Evolutionary conservation across 2,797 vertebrate species (phyloP).

Genomic region (Erpetoichthys calabaricus): DNA sequence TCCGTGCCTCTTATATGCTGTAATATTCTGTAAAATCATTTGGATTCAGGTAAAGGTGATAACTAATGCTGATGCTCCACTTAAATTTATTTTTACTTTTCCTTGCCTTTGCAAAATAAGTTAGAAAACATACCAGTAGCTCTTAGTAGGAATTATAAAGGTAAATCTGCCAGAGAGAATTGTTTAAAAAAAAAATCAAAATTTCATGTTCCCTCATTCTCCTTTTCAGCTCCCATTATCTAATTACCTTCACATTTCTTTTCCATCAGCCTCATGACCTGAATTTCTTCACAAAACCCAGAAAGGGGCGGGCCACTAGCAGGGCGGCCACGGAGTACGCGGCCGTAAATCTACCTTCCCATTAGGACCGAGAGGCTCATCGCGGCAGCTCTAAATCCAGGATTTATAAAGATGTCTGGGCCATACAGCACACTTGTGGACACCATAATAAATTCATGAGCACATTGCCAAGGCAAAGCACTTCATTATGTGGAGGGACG

Average conservation of each 20-base stretch:
- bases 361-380: constrained; percentile 65
- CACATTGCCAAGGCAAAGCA: constrained; percentile 79
- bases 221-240: constrained; percentile 71
- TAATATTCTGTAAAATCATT: too few species aligned
- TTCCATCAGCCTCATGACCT: constrained; percentile 78
- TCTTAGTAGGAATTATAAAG: constrained; percentile 30
- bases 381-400: constrained; percentile 58
- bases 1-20: too few species aligned
- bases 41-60: too few species aligned
- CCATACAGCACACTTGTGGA: constrained; percentile 80
- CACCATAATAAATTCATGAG: constrained; percentile 90
- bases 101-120: too few species aligned
- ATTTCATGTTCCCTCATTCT: constrained; percentile 50
- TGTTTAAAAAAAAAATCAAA: constrained; percentile 57
- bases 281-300: constrained; percentile 58
- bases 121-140: too few species aligned
- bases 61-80: too few species aligned
- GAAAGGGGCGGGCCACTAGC: constrained; percentile 42
- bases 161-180: constrained; percentile 64
- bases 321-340: constrained; percentile 35
- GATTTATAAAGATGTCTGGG: constrained; percentile 90
- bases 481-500: constrained; percentile 83
- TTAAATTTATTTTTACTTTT: too few species aligned
- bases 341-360: constrained; percentile 67
- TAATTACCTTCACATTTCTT: constrained; percentile 87